Percentiles rank a stretch among this genome's conserved stretches.
Conservation (phyloP, 1,140 invertebrate genomes). For the Asbolus verrucosus region DNA sequence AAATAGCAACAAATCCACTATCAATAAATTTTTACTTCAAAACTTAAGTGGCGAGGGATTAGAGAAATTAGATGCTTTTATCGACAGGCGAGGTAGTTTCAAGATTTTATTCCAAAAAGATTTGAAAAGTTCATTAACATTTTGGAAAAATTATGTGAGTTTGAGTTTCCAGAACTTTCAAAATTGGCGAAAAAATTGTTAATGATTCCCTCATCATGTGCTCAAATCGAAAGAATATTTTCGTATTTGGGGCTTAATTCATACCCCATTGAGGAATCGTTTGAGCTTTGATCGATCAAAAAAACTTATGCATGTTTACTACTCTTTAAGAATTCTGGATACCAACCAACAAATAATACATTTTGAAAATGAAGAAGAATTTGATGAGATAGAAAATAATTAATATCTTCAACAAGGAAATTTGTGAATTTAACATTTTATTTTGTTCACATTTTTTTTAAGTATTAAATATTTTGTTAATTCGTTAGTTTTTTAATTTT, state of each 20-base stretch:
- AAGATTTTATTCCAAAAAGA: constrained; percentile 21
- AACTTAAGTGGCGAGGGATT: background rate
- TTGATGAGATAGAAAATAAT: no score
- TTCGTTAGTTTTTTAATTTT: no score
- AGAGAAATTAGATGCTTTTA: background rate
- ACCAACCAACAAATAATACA: no score
- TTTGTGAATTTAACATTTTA: constrained; percentile 51
- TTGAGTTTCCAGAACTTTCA: background rate
- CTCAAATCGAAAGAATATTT: constrained; percentile 31
- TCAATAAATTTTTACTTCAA: background rate
- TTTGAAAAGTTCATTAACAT: background rate
- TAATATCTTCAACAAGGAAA: no score
- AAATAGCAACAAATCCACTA: background rate
- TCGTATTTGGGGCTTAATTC: constrained; percentile 20
- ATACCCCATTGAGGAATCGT: background rate
- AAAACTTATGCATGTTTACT: constrained; percentile 9
- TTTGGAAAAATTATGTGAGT: background rate
- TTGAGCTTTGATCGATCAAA: constrained; percentile 18
- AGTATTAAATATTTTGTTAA: no score
- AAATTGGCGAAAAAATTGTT: constrained; percentile 16
- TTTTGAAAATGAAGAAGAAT: no score
- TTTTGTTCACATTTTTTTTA: no score
- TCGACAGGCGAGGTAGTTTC: background rate
- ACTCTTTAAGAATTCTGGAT: background rate
- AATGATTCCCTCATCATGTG: constrained; percentile 22